These are phyloP conservation scores for Drosophila erecta DNA, from an alignment of 1,140 invertebrate species.

Conservation along the genomic window DNA sequence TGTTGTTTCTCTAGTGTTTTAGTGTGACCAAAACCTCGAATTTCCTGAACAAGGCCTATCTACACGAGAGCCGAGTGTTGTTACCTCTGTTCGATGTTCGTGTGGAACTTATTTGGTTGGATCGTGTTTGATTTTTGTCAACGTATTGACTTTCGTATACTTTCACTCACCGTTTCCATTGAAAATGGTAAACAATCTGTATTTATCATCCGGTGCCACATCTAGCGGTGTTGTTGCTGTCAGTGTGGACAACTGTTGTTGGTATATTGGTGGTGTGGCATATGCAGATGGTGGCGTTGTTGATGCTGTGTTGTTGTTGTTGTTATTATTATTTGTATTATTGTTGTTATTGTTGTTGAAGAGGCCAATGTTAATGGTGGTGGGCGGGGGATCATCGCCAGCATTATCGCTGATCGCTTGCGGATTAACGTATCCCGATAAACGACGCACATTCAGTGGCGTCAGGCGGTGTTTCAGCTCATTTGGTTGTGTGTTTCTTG, in stretches of 20 bases:
- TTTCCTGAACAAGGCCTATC: conserved; percentile 14
- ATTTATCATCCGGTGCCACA: conserved; percentile 80
- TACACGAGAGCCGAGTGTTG: conserved; percentile 8
- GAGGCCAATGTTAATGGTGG: conserved; percentile 47
- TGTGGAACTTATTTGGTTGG: not conserved
- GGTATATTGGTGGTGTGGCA: conserved; percentile 70
- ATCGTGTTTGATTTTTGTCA: not conserved
- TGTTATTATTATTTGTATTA: conserved; percentile 47
- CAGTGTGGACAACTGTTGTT: conserved; percentile 75
- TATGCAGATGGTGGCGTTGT: conserved; percentile 69
- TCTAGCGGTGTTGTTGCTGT: conserved; percentile 77
- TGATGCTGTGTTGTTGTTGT: conserved; percentile 69
- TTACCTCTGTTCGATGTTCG: not conserved
- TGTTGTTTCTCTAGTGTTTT: conserved; percentile 12
- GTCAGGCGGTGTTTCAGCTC: conserved; percentile 71
- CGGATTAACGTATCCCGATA: conserved; percentile 59
- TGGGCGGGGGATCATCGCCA: conserved; percentile 58
- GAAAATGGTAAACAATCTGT: conserved; percentile 84
- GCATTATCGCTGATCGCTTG: conserved; percentile 52
- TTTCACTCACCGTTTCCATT: conserved; percentile 84
- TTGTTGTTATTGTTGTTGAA: conserved; percentile 56
- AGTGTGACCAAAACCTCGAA: conserved; percentile 19
- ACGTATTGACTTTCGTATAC: not conserved
- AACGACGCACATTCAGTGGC: conserved; percentile 68
- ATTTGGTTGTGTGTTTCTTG: conserved; percentile 51